Percentiles rank a stretch among this genome's conserved stretches.
phyloP scores from a whole-genome alignment of 2,797 vertebrate species.

The Muscicapa striata region DNA sequence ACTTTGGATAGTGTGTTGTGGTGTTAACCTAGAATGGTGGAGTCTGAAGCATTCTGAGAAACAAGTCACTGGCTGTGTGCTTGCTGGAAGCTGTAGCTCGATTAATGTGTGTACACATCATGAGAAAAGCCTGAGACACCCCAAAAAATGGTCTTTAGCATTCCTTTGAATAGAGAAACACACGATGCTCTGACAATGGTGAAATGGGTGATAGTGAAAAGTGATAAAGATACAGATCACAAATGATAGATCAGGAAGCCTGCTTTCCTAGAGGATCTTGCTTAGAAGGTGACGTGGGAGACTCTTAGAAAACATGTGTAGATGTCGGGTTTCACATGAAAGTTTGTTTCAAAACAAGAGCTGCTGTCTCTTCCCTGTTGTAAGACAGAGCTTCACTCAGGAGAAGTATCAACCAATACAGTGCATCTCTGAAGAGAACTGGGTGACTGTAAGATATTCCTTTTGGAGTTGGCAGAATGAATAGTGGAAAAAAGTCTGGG shows the following conservation, averaged over 20 bases:
- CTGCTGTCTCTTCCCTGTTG: not conserved
- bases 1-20: not conserved
- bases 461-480: not conserved
- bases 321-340: not conserved
- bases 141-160: not conserved
- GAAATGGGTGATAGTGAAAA: not conserved
- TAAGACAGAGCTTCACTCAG: not conserved
- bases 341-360: not conserved
- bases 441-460: not conserved
- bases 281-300: not conserved
- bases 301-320: not conserved
- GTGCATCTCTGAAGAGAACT: not conserved
- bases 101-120: not conserved
- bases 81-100: not conserved
- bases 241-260: not conserved
- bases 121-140: not conserved
- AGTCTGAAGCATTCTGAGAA: not conserved
- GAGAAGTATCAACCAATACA: not conserved
- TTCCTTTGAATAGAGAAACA: not conserved
- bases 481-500: not conserved
- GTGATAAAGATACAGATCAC: not conserved
- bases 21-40: not conserved
- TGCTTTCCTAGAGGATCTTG: not conserved
- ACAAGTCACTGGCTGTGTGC: not conserved
- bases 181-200: accelerated